Evolutionary conservation across 2,113 vertebrate genomes (phyloP).

Genomic region (Procavia capensis): DNA sequence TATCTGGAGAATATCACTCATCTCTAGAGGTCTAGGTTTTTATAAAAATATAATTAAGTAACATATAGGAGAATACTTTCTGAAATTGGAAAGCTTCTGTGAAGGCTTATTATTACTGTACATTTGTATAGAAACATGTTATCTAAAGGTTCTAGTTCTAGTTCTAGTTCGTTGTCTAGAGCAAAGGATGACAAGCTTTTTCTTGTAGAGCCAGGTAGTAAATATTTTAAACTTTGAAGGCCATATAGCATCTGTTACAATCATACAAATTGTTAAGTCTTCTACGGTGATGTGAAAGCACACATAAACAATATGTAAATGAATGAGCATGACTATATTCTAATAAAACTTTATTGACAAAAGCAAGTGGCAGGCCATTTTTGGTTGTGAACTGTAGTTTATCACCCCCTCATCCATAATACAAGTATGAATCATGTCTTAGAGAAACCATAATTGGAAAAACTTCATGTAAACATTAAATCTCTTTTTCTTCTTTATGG

Average conservation of each 20-base stretch:
- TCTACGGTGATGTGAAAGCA: not conserved
- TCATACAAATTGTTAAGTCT: not conserved
- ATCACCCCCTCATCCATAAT: not conserved
- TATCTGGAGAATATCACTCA: not conserved
- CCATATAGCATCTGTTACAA: not conserved
- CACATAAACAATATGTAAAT: not conserved
- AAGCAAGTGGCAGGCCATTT: not conserved
- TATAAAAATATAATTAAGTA: slow-evolving; percentile 13
- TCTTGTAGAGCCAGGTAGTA: not conserved
- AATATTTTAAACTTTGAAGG: not conserved
- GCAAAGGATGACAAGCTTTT: not conserved
- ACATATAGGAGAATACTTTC: not conserved
- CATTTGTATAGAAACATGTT: not conserved
- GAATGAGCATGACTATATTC: too few relatives aligned
- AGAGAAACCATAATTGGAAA: not conserved
- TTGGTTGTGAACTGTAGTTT: not conserved
- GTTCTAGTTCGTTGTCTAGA: not conserved
- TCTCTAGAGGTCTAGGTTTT: not conserved
- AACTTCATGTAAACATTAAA: not conserved
- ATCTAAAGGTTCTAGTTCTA: not conserved
- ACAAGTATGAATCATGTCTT: not conserved
- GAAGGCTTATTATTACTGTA: not conserved
- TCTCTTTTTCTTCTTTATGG: not conserved
- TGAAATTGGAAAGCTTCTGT: not conserved
- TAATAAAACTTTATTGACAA: not conserved